Conservation (phyloP, 2,888 invertebrate genomes). For the Clitarchus hookeri region DNA sequence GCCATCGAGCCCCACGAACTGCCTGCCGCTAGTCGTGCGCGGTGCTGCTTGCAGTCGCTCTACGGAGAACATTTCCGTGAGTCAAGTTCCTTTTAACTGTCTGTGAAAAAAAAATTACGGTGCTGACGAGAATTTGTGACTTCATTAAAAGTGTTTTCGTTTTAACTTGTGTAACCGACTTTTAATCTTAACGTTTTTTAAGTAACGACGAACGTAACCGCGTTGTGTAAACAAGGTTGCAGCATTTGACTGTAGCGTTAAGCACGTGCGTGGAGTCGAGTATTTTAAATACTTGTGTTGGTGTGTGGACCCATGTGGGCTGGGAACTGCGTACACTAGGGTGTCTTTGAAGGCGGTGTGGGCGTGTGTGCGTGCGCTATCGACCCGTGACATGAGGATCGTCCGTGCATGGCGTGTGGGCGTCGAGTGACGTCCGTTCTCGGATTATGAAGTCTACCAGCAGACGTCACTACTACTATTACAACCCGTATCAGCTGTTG, state of each 20-base stretch:
- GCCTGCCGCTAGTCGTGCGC: background rate
- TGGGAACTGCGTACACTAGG: background rate
- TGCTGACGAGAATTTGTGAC: background rate
- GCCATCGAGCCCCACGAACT: too few relatives aligned
- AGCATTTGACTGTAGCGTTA: background rate
- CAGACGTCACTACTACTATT: slow-evolving; percentile 39
- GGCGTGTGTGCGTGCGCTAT: background rate
- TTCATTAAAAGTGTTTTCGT: background rate
- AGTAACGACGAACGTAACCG: background rate
- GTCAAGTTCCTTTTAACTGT: background rate
- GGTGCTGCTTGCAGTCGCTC: background rate
- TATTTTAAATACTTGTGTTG: too few relatives aligned
- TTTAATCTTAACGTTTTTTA: background rate
- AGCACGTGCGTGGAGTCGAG: background rate
- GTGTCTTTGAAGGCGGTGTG: background rate
- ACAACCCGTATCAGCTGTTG: slow-evolving; percentile 39
- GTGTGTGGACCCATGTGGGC: background rate
- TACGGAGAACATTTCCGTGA: background rate
- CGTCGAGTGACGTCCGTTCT: slow-evolving; percentile 34
- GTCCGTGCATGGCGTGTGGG: slow-evolving; percentile 36
- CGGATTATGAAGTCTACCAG: slow-evolving; percentile 39
- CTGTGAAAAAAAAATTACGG: background rate
- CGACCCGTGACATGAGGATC: slow-evolving; percentile 11
- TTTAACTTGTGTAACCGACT: background rate
- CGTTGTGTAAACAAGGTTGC: background rate